Conservation (phyloP, 2,113 vertebrate species). For the Chinchilla lanigera region DNA sequence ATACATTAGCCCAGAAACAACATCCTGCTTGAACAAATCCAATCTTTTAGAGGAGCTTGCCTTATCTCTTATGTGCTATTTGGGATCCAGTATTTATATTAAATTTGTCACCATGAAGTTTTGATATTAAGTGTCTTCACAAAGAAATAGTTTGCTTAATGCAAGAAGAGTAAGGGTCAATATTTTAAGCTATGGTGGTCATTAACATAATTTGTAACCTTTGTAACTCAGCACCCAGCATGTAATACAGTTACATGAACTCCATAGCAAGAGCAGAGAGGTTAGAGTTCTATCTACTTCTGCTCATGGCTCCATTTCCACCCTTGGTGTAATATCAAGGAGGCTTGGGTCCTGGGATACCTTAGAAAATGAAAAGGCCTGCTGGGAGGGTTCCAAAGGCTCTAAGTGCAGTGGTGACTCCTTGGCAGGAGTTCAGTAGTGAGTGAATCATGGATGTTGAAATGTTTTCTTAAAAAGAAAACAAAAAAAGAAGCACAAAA, state of each 20-base stretch:
- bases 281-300: background rate
- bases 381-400: background rate
- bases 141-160: background rate
- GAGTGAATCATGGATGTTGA: background rate
- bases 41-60: background rate
- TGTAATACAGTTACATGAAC: background rate
- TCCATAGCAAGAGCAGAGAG: background rate
- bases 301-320: background rate
- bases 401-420: background rate
- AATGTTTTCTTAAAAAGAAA: background rate
- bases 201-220: background rate
- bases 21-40: background rate
- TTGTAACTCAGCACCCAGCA: background rate
- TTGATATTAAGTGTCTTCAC: constrained; percentile 41
- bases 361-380: background rate
- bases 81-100: constrained; percentile 45
- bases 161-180: background rate
- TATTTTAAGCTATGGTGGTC: background rate
- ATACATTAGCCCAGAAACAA: background rate
- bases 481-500: background rate
- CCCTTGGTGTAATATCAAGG: background rate
- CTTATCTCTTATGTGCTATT: background rate
- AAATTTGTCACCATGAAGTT: constrained; percentile 23
- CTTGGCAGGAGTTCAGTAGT: background rate
- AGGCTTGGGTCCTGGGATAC: background rate